Evolutionary conservation across 1,140 invertebrate species (phyloP).

Genomic region (Doryteuthis pealeii): DNA sequence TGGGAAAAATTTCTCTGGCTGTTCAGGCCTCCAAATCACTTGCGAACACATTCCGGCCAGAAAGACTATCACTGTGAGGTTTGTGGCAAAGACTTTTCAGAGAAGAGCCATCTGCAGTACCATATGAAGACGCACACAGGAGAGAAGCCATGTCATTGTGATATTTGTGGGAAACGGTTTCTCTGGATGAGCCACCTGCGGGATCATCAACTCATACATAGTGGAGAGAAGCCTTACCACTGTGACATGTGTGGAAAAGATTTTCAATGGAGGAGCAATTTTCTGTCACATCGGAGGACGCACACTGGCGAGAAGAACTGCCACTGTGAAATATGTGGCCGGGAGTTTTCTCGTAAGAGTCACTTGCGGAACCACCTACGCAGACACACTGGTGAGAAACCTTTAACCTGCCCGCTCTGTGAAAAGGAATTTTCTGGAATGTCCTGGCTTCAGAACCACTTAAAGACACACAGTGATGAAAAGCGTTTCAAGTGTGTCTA

Average conservation of each 20-base stretch:
- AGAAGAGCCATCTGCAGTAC: constrained; percentile 79
- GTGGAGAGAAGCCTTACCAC: constrained; percentile 27
- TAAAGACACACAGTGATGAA: constrained; percentile 23
- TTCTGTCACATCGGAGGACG: constrained; percentile 50
- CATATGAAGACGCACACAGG: constrained; percentile 87
- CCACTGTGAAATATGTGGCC: constrained; percentile 16
- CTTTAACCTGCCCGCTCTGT: constrained; percentile 55
- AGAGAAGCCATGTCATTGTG: constrained; percentile 27
- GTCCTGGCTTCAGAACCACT: not conserved
- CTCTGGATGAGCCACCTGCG: constrained; percentile 73
- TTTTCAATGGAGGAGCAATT: constrained; percentile 28
- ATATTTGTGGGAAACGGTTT: constrained; percentile 23
- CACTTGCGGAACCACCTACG: constrained; percentile 43
- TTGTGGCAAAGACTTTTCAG: constrained; percentile 23
- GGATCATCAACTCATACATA: constrained; percentile 89
- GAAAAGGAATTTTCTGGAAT: constrained; percentile 25
- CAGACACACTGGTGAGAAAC: constrained; percentile 50
- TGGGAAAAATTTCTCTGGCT: constrained; percentile 38
- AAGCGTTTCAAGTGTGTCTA: constrained; percentile 29
- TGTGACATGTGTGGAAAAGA: constrained; percentile 22
- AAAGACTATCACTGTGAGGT: constrained; percentile 17
- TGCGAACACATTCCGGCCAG: constrained; percentile 45
- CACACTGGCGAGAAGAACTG: constrained; percentile 57
- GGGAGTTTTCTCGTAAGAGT: constrained; percentile 23
- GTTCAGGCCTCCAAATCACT: constrained; percentile 48